Conservation (phyloP, 2,113 vertebrate genomes). For the Sciurus niger region DNA sequence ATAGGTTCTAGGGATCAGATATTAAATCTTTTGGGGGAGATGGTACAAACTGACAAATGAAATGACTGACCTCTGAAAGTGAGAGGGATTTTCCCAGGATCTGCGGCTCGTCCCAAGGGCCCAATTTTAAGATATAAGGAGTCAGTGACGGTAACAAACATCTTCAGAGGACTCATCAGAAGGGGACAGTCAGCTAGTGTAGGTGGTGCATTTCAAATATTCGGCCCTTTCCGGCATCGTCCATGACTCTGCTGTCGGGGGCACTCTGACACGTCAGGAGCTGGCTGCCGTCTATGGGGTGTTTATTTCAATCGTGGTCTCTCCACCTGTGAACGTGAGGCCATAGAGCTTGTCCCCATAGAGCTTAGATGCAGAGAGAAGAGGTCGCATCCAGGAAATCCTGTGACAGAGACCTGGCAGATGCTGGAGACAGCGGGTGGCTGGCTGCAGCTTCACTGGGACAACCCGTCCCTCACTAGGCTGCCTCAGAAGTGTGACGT, state of each 20-base stretch:
- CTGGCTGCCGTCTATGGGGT: background rate
- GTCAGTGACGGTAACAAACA: background rate
- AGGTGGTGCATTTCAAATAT: conserved; percentile 47
- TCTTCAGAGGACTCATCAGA: conserved; percentile 39
- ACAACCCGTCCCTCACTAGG: background rate
- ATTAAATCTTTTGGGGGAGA: background rate
- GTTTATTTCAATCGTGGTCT: background rate
- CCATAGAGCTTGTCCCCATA: background rate
- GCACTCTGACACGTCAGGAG: background rate
- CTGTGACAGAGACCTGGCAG: background rate
- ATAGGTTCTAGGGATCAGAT: conserved; percentile 43
- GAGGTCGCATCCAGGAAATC: background rate
- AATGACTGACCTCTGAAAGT: background rate
- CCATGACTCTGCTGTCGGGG: background rate
- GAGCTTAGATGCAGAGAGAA: background rate
- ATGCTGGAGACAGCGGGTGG: background rate
- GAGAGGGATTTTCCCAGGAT: background rate
- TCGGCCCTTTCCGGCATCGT: background rate
- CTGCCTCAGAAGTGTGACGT: no score
- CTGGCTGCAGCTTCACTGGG: rapidly evolving
- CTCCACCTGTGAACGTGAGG: no score
- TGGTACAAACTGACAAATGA: background rate
- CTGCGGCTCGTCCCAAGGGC: background rate
- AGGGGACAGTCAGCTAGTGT: background rate
- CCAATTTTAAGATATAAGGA: background rate